Evolutionary conservation across 2,113 vertebrate genomes (phyloP).

Genomic region (Sardina pilchardus): DNA sequence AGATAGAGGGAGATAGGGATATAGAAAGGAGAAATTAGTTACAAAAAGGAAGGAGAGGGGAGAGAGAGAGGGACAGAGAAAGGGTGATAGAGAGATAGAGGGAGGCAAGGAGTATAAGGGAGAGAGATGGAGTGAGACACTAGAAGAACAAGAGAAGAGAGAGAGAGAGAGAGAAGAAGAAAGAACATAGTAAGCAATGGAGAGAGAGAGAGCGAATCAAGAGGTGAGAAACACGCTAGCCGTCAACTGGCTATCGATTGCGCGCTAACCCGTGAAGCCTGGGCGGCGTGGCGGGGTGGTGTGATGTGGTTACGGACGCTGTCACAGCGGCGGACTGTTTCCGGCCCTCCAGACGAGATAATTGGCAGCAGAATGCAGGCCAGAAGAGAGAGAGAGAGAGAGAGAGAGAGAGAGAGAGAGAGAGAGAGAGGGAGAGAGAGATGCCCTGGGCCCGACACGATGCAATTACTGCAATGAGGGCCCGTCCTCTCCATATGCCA

Average conservation of each 20-base stretch:
- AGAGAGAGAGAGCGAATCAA: background rate
- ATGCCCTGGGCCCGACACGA: background rate
- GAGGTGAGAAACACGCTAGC: background rate
- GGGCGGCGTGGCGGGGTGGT: too few species aligned
- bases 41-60: background rate
- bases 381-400: too few species aligned
- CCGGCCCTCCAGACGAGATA: background rate
- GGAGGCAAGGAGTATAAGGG: background rate
- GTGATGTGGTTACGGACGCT: background rate
- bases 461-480: background rate
- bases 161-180: background rate
- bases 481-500: background rate
- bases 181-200: background rate
- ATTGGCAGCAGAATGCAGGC: background rate
- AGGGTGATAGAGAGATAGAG: background rate
- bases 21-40: background rate
- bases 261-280: background rate
- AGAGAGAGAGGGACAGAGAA: background rate
- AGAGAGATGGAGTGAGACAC: background rate
- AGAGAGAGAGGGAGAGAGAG: slow-evolving; percentile 7
- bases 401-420: too few species aligned
- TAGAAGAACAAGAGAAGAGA: background rate
- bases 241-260: background rate
- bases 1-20: background rate
- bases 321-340: background rate